phyloP scores from a whole-genome alignment of 2,797 vertebrate species.

The Acomys russatus region DNA sequence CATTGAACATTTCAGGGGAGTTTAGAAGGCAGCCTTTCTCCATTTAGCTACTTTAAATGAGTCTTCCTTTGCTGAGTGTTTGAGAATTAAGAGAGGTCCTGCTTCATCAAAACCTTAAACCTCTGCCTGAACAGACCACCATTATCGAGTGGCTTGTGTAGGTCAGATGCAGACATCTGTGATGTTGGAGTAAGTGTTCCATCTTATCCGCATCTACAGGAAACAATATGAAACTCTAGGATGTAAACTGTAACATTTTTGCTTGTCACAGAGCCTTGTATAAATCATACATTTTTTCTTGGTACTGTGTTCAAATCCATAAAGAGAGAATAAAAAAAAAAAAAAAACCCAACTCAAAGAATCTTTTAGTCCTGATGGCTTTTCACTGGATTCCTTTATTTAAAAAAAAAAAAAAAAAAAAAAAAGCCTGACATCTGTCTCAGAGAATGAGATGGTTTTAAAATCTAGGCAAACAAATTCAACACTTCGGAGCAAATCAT shows the following conservation, averaged over 20 bases:
- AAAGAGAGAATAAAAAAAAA: no score
- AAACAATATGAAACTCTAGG: not conserved
- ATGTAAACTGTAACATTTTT: not conserved
- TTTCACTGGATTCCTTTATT: conserved; percentile 31
- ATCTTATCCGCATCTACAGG: not conserved
- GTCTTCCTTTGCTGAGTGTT: not conserved
- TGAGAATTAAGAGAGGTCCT: not conserved
- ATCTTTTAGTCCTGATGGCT: not conserved
- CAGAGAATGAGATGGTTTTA: conserved; percentile 31
- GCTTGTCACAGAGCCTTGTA: not conserved
- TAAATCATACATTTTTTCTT: not conserved
- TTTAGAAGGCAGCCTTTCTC: not conserved
- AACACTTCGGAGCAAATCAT: not conserved
- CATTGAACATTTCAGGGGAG: conserved; percentile 2
- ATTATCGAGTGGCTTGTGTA: not conserved
- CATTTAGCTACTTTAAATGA: conserved; percentile 1
- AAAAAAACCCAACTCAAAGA: conserved; percentile 6
- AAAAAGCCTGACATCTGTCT: conserved; percentile 44
- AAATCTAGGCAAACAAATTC: conserved; percentile 2
- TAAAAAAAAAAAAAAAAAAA: not conserved
- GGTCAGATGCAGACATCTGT: not conserved
- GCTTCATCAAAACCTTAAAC: not conserved
- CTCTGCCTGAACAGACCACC: not conserved
- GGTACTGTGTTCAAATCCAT: not conserved
- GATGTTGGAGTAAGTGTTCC: not conserved